A percentile compares a stretch with the other conserved stretches of the same genome.
These are phyloP conservation scores for Helogale parvula DNA, from an alignment of 2,113 vertebrate genomes.

Conservation along the genomic window DNA sequence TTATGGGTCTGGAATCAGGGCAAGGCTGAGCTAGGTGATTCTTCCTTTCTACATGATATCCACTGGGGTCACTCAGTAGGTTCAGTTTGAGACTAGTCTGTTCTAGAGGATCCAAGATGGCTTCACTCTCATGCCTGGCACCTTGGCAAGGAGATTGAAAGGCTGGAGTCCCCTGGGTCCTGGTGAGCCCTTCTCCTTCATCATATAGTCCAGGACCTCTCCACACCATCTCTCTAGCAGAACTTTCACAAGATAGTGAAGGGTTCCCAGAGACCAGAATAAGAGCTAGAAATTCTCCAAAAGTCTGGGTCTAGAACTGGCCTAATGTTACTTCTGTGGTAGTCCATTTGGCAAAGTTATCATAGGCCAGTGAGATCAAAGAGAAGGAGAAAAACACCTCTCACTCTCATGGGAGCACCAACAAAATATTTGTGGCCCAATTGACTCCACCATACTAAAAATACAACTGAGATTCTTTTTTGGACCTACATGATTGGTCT, in stretches of 20 bases:
- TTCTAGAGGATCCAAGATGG: neutral
- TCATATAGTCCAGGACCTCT: neutral
- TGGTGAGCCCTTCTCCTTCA: neutral
- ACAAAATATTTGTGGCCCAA: neutral
- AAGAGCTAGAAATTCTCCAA: neutral
- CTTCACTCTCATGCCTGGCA: neutral
- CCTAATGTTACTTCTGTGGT: neutral
- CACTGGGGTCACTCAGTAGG: neutral
- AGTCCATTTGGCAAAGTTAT: neutral
- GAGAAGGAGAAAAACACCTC: neutral
- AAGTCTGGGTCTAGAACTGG: neutral
- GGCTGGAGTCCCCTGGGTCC: neutral
- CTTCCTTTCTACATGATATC: neutral
- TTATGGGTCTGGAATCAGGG: neutral
- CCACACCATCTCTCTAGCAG: neutral
- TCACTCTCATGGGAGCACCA: neutral
- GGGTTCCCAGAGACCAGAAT: neutral
- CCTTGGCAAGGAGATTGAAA: neutral
- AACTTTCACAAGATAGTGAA: neutral
- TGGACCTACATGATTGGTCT: neutral
- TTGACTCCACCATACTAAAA: neutral
- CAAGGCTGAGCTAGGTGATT: neutral
- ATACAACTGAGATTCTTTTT: neutral
- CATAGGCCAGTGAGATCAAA: neutral
- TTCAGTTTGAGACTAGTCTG: neutral